Base-by-base conservation (phyloP, 2,888 invertebrate species). In the Noctua janthina region DNA sequence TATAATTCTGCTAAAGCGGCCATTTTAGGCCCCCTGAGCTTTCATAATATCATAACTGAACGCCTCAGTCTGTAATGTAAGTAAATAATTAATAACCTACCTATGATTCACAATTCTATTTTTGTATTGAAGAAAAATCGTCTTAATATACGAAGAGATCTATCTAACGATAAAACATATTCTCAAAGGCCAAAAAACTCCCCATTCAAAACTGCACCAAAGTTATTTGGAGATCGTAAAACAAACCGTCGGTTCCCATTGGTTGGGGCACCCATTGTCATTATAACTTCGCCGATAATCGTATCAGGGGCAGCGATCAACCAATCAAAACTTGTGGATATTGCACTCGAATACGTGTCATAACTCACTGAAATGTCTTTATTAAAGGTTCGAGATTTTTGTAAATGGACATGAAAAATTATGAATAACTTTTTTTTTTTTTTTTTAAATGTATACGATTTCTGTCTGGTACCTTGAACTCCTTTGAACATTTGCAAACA, bases 261-360 rank as follows among this genome's bases (percentile, higher is more conserved):
- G 69, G 75, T 62, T n/a, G 51, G 54, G 62, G 85, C 78, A 82
- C 86, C 82, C 89, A 87, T 91, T 89, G 91, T 91, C 91, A 93
- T 94, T 94, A 93, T 92, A 93, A 93, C 91, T 93, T 93, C 83
- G 81, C 69, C 90, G 83, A 91, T 93, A 94, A 93, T 92, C 84
- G 89, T 93, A 91, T 93, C 89, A 91, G 87, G 79, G 84, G 78
- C 77, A 77, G 84, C 88, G 92, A 92, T 92, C 91, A 89, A 90
- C 92, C 91, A 93, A 94, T 94, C 93, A 92, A 92, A 94, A 93
- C 92, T 94, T 93, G 89, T 87, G 87, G 83, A 79, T 84, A 75
- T 89, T 89, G 87, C 90, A 89, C 83, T 84, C 74, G 71, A 62
- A 69, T 79, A 83, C 84, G 84, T 88, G 83, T 13, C 66, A 59